Evolutionary conservation across 2,888 invertebrate genomes (phyloP), one percentile per base, ranked within the genome.

Genomic region (Nyleta sp.): DNA sequence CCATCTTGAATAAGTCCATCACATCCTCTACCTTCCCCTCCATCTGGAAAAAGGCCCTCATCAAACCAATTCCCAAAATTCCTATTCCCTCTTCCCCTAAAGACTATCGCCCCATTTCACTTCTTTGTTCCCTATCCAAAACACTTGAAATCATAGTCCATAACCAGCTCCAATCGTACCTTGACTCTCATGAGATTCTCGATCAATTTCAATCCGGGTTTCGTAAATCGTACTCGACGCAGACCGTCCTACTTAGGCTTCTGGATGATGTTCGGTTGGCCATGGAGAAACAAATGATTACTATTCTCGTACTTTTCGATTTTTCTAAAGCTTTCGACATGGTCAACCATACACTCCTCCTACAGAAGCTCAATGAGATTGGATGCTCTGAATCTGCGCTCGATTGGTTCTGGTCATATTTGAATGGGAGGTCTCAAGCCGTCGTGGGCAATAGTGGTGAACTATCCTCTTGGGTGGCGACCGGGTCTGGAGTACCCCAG

Each of bases 401-500:
- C 1, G 6, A 7, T 5, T 60, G 60, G 60, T 60, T 46, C 15
- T 35, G 5, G 33, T 46, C 18, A 7, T 60, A 60, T 15, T 42
- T 74, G 17, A 15, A 52, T 13, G 33, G 35, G 2, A 40, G 65
- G 22, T 15, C 4, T 15, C 65, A 73, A 15, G 40, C 50, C 10
- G 57, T 65, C 2, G 18, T 2, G 8, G 64, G 13, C 20, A 5
- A 31, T 1, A 11, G 35, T 1, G 48, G 38, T 2, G 17, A 17
- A 2, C 6, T 20, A 4, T 46, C 44, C 5, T 46, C 44, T 11
- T 46, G 35, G 13, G 1, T 5, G 5, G 6, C 18, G 5, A 5
- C n/a, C 7, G 1, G 1, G 11, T 15, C n/a, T 7, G 73, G 65
- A 15, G 75, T 68, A 1, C 75, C 75, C 5, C 50, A 75, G 13